Percentiles rank a stretch among this genome's conserved stretches.
Evolutionary conservation across 2,797 vertebrate species (phyloP).

Genomic region (Alcedo quadribrachys): DNA sequence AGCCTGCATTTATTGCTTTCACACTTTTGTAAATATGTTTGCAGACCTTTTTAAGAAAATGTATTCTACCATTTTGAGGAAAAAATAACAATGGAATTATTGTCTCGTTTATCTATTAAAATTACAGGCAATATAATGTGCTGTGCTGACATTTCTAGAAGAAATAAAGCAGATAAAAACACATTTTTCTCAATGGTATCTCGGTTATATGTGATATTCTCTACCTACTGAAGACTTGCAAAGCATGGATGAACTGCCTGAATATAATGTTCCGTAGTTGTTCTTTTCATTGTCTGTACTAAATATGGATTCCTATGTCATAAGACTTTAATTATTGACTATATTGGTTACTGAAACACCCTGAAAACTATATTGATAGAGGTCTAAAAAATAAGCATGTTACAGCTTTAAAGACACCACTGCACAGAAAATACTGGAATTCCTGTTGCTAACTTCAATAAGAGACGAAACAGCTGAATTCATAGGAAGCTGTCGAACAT

Average conservation of each 20-base stretch:
- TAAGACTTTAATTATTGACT: not conserved
- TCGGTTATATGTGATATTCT: not conserved
- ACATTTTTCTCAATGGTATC: conserved; percentile 42
- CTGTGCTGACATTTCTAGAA: conserved; percentile 66
- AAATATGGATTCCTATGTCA: not conserved
- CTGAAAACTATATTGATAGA: not conserved
- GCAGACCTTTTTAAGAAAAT: conserved; percentile 63
- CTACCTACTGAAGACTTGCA: not conserved
- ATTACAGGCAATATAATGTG: conserved; percentile 59
- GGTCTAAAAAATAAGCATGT: not conserved
- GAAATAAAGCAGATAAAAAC: conserved; percentile 59
- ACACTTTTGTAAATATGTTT: conserved; percentile 66
- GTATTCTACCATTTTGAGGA: conserved; percentile 59
- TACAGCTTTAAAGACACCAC: conserved; percentile 49
- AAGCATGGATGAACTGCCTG: not conserved
- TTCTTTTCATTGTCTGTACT: not conserved
- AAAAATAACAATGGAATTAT: conserved; percentile 17
- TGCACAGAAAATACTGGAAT: conserved; percentile 21
- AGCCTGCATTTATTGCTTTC: conserved; percentile 46
- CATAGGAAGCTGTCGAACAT: conserved; percentile 47
- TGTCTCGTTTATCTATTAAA: conserved; percentile 55
- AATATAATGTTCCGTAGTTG: not conserved
- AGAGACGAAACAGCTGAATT: conserved; percentile 42
- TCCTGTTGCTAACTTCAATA: conserved; percentile 48
- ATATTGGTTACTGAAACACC: not conserved